phyloP scores from a whole-genome alignment of 2,888 invertebrate species.

The Anagyrus pseudococci region DNA sequence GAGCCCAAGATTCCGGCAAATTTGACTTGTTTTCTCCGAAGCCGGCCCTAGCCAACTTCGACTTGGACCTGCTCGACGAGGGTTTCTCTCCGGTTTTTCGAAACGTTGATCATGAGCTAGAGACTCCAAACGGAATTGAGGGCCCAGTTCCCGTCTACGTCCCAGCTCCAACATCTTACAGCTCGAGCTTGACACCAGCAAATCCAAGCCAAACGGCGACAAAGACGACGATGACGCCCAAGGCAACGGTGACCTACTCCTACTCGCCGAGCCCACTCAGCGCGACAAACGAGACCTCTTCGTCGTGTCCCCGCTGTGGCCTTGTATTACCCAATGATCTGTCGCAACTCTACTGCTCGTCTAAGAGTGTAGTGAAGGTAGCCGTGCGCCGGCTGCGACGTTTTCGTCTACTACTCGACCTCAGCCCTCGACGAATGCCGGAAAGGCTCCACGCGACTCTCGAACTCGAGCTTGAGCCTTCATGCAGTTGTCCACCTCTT shows the following conservation, averaged over 20 bases:
- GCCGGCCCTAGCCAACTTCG: slow-evolving; percentile 34
- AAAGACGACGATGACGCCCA: neutral
- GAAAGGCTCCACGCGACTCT: slow-evolving; percentile 47
- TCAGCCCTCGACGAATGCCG: slow-evolving; percentile 42
- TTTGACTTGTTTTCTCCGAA: slow-evolving; percentile 14
- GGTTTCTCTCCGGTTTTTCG: slow-evolving; percentile 46
- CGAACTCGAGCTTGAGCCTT: slow-evolving; percentile 46
- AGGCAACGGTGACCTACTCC: no score
- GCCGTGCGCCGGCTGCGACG: slow-evolving; percentile 51
- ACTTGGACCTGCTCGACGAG: slow-evolving; percentile 39
- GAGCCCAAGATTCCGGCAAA: slow-evolving; percentile 17
- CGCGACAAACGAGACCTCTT: neutral
- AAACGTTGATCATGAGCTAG: slow-evolving; percentile 53
- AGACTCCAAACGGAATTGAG: slow-evolving; percentile 54
- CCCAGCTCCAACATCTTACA: slow-evolving; percentile 43
- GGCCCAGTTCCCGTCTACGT: slow-evolving; percentile 54
- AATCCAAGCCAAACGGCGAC: no score
- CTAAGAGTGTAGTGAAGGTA: slow-evolving; percentile 51
- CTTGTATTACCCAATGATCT: slow-evolving; percentile 49
- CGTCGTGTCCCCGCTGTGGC: slow-evolving; percentile 51
- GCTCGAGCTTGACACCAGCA: no score
- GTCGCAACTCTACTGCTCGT: slow-evolving; percentile 49
- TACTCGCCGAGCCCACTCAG: no score
- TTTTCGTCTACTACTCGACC: slow-evolving; percentile 50
- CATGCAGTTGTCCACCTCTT: slow-evolving; percentile 51